Evolutionary conservation across 2,113 vertebrate species (phyloP), one percentile per base, ranked within the genome.

Genomic region (Hystrix brachyura): DNA sequence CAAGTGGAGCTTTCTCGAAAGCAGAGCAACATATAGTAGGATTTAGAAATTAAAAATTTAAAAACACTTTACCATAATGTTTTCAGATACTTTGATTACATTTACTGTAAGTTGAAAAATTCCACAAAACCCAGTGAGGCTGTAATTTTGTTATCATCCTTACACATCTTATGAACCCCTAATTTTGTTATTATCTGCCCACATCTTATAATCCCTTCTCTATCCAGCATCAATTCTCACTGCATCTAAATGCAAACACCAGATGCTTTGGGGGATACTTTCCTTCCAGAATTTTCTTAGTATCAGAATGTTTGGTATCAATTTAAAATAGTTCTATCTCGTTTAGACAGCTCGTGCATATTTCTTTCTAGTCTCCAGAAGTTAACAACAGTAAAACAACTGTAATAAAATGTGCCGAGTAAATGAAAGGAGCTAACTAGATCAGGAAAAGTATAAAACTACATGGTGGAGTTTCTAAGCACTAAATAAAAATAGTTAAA

Each of bases 11-110:
- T 38, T 91, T 94, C 62, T 87, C 62, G 79, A 82, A 81, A 96
- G 29, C 32, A 93, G 17, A 89, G 59, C 92, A 93, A 93, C 32
- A 84, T 48, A 65, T 38, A 53, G 34, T 3, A 79, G 48, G 13
- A 94, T 93, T 97, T 94, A 55, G 69, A 81, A 92, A 64, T 18
- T 74, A 87, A 91, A 89, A 76, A 62, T 78, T 65, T 51, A 38
- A 78, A 94, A 89, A 11, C 3, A 69, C 80, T 85, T 90, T 25
- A 94, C 85, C 74, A 90, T 69, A 69, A 12, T 82, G 8, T 76
- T 84, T 97, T 71, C 59, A 94, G 64, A 85, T 87, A 93, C 15
- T 91, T 96, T 80, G 71, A 93, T 69, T 88, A 57, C 48, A 67
- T 62, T 94, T 87, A 95, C 17, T 92, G 0, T 82, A 90, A 85